phyloP scores from a whole-genome alignment of 2,797 vertebrate species.

The Premnoplex brunnescens region DNA sequence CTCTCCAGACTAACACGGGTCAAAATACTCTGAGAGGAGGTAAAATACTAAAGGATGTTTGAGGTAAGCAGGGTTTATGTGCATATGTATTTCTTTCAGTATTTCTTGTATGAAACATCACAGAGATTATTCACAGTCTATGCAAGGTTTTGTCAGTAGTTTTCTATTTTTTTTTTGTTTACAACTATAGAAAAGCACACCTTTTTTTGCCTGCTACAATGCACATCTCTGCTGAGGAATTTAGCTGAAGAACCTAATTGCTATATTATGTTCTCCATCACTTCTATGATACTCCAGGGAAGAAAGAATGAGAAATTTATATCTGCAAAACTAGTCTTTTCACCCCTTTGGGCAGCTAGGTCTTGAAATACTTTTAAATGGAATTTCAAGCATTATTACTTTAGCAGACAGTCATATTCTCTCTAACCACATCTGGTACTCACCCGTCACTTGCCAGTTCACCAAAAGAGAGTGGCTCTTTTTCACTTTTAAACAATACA shows the following conservation, averaged over 20 bases:
- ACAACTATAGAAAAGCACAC: not conserved
- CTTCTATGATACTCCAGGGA: constrained; percentile 30
- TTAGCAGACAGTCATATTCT: not conserved
- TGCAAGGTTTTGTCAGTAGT: not conserved
- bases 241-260: constrained; percentile 25
- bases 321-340: constrained; percentile 10
- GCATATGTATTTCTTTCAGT: not conserved
- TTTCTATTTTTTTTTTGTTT: not conserved
- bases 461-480: not conserved
- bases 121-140: not conserved
- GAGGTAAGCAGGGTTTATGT: not conserved
- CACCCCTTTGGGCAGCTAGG: not conserved
- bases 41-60: not conserved
- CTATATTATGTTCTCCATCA: constrained; percentile 35
- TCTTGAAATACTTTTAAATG: constrained; percentile 18
- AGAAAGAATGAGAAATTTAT: constrained; percentile 31
- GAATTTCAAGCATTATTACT: constrained; percentile 39
- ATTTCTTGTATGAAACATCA: not conserved
- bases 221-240: not conserved
- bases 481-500: not conserved
- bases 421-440: not conserved
- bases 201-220: not conserved
- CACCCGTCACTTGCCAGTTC: not conserved
- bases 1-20: not conserved
- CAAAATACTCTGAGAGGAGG: not conserved